Conservation (phyloP, 1,140 invertebrate genomes). For the Bacillus rossius region DNA sequence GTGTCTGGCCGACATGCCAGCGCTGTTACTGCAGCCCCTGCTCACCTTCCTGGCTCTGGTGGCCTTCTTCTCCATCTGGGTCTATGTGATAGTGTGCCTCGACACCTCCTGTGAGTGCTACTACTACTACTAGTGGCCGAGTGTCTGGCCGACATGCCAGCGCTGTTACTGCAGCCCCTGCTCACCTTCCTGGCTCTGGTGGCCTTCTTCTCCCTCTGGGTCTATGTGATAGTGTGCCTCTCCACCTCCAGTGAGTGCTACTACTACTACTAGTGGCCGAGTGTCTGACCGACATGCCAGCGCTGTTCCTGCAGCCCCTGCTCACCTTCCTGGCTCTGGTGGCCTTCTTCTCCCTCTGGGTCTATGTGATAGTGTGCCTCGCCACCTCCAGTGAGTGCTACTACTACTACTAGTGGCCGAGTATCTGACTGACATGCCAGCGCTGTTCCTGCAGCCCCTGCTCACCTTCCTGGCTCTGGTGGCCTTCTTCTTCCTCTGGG, state of each 20-base stretch:
- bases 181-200: conserved; percentile 75
- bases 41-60: conserved; percentile 75
- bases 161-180: conserved; percentile 81
- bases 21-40: conserved; percentile 81
- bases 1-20: conserved; percentile 74
- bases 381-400: conserved; percentile 66
- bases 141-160: conserved; percentile 74
- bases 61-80: conserved; percentile 80
- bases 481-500: conserved; percentile 80
- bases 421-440: conserved; percentile 74
- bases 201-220: conserved; percentile 80
- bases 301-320: conserved; percentile 81
- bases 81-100: conserved; percentile 65
- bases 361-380: conserved; percentile 65
- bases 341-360: conserved; percentile 80
- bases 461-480: conserved; percentile 75
- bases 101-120: conserved; percentile 66
- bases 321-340: conserved; percentile 75
- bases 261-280: too few species aligned
- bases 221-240: conserved; percentile 65
- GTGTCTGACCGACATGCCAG: conserved; percentile 74
- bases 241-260: conserved; percentile 66
- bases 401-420: too few species aligned
- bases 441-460: conserved; percentile 81
- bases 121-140: too few species aligned